phyloP scores from a whole-genome alignment of 92 coral and sea anemone genomes.

The Scolanthus callimorphus region DNA sequence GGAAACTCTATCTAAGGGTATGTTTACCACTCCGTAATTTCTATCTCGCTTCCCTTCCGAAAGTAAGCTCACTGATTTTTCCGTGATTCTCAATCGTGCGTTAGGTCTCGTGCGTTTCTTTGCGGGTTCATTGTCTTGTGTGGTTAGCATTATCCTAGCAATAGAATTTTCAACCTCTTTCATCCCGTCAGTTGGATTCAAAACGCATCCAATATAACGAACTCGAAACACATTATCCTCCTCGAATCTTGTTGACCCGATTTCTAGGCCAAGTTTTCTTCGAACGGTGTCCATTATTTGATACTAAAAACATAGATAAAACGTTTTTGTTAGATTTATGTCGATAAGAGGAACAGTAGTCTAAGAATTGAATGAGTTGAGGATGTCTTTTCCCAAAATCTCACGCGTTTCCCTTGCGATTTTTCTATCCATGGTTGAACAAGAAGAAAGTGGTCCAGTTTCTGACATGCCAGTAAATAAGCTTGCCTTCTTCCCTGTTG shows the following conservation, averaged over 20 bases:
- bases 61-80: background rate
- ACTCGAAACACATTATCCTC: background rate
- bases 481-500: no score
- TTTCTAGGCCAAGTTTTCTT: conserved; percentile 1
- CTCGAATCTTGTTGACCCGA: background rate
- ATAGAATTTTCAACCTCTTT: background rate
- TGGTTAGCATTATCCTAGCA: background rate
- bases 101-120: background rate
- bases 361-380: no score
- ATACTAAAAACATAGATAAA: no score
- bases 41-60: background rate
- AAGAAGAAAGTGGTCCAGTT: no score
- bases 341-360: no score
- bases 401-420: no score
- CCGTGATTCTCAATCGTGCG: background rate
- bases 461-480: no score
- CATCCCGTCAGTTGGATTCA: background rate
- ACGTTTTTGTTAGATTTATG: no score
- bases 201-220: conserved; percentile 1
- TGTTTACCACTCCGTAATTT: background rate
- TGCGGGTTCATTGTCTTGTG: background rate
- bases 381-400: no score
- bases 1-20: background rate
- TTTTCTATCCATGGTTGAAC: no score
- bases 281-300: background rate